Percentiles rank a stretch among this genome's conserved stretches.
phyloP scores from a whole-genome alignment of 2,113 vertebrate genomes.

The Lepisosteus oculatus region DNA sequence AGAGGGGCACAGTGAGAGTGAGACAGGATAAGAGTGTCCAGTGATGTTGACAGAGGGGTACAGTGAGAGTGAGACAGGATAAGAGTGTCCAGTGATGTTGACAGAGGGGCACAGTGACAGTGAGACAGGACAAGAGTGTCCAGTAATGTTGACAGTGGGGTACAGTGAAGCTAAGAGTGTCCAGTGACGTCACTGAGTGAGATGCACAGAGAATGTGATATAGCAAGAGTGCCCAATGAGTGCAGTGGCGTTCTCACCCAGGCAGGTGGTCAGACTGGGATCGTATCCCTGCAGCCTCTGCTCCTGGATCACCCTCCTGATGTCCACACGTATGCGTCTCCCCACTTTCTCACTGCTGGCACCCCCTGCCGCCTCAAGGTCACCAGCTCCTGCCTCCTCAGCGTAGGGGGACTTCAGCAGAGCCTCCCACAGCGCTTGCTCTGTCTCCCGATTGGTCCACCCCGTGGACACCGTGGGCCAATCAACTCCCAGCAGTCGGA shows the following conservation, averaged over 20 bases:
- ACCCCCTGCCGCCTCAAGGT: constrained; percentile 32
- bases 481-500: constrained; percentile 68
- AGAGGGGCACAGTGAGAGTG: too few species aligned
- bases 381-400: constrained; percentile 31
- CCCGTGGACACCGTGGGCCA: constrained; percentile 61
- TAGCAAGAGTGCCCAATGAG: too few species aligned
- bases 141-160: too few species aligned
- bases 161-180: too few species aligned
- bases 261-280: constrained; percentile 62
- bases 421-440: constrained; percentile 55
- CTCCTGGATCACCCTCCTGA: constrained; percentile 72
- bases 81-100: too few species aligned
- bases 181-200: too few species aligned
- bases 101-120: too few species aligned
- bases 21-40: too few species aligned
- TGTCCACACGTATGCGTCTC: constrained; percentile 45
- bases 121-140: too few species aligned
- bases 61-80: too few species aligned
- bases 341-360: constrained; percentile 45
- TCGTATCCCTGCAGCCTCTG: constrained; percentile 76
- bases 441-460: constrained; percentile 35
- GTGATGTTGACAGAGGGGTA: too few species aligned
- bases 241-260: not conserved
- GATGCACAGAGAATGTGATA: not conserved
- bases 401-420: constrained; percentile 54